A percentile compares a stretch with the other conserved stretches of the same genome.
Evolutionary conservation across 2,888 invertebrate species (phyloP).

Genomic region (Muschampia plurimacula): DNA sequence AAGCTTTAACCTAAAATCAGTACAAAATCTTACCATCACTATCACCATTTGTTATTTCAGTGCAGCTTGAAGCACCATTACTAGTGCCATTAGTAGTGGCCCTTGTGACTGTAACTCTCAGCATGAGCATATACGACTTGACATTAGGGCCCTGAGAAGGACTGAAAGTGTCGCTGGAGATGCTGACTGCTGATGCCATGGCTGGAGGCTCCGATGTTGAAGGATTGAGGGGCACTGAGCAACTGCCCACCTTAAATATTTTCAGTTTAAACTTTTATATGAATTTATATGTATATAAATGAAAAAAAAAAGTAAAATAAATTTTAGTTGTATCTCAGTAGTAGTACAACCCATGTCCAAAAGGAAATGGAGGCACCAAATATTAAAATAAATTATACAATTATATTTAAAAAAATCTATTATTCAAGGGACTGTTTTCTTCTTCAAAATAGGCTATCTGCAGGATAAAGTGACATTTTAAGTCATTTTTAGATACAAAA

Average conservation of each 20-base stretch:
- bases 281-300: background rate
- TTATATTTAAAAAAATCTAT: too few species aligned
- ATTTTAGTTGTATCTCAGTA: too few species aligned
- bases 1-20: background rate
- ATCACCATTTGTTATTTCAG: conserved; percentile 81
- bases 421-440: too few species aligned
- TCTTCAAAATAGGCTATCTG: too few species aligned
- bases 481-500: too few species aligned
- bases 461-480: too few species aligned
- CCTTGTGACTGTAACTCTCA: conserved; percentile 87
- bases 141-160: conserved; percentile 92
- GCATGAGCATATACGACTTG: conserved; percentile 92
- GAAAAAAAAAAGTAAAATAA: too few species aligned
- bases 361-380: too few species aligned
- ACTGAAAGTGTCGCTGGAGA: conserved; percentile 94
- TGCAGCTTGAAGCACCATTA: conserved; percentile 67
- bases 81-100: conserved; percentile 52
- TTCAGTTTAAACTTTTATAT: conserved; percentile 3
- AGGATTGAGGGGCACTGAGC: conserved; percentile 92
- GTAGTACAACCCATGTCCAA: too few species aligned
- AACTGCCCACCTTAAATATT: conserved; percentile 86
- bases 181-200: conserved; percentile 92
- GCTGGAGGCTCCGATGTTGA: conserved; percentile 86
- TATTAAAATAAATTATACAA: too few species aligned
- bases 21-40: conserved; percentile 69